These are phyloP conservation scores for Neotoma lepida DNA, from an alignment of 2,113 vertebrate genomes.

Conservation along the genomic window DNA sequence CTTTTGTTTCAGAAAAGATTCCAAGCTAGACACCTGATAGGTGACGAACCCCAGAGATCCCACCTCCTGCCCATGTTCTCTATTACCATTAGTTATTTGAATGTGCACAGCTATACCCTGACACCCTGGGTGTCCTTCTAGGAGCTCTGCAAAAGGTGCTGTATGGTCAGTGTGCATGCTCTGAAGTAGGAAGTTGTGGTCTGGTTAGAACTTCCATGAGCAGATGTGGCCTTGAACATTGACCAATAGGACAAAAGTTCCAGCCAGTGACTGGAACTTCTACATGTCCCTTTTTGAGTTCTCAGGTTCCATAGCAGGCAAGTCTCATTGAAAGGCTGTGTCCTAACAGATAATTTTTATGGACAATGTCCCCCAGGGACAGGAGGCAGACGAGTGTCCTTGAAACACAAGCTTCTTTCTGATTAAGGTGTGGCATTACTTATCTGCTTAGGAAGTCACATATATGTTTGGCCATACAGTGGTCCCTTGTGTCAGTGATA, in stretches of 20 bases:
- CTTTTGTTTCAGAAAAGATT: neutral
- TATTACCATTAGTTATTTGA: neutral
- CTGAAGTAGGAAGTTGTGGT: neutral
- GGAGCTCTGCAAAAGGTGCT: rapidly evolving
- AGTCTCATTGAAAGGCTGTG: neutral
- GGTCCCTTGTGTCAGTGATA: neutral
- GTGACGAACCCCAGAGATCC: neutral
- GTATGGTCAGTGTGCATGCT: no score
- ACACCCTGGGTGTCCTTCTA: no score
- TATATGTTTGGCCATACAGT: neutral
- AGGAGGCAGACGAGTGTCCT: neutral
- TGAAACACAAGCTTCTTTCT: neutral
- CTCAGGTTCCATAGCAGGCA: neutral
- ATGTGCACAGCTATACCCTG: neutral
- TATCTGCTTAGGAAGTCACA: neutral
- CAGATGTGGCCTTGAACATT: neutral
- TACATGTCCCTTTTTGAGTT: neutral
- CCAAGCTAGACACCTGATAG: neutral
- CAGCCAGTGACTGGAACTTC: neutral
- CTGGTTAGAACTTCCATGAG: neutral
- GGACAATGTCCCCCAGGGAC: no score
- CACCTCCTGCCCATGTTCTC: neutral
- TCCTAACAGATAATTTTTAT: neutral
- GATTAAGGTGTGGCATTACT: neutral
- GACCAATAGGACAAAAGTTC: rapidly evolving